Conservation (phyloP, 2,113 vertebrate genomes). For the Vicugna pacos region DNA sequence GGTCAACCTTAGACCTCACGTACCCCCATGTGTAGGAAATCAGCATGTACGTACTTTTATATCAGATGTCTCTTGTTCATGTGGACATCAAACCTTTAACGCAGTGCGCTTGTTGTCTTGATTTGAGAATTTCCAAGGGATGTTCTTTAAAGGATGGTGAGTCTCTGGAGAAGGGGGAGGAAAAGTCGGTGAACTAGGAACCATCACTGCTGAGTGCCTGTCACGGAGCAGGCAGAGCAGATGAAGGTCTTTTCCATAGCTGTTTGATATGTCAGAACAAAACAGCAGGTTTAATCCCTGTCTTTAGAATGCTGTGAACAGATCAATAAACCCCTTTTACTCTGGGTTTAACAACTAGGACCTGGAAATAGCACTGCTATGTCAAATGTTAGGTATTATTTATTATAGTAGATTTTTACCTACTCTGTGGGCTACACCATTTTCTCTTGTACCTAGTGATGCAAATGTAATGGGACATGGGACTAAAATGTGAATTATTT, state of each 20-base stretch:
- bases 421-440: not conserved
- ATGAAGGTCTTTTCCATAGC: not conserved
- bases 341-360: not conserved
- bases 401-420: not conserved
- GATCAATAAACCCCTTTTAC: slow-evolving; percentile 59
- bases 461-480: not conserved
- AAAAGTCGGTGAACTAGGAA: not conserved
- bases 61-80: not conserved
- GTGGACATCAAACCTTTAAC: not conserved
- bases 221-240: too few relatives aligned
- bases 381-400: slow-evolving; percentile 40
- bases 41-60: not conserved
- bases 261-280: slow-evolving; percentile 46
- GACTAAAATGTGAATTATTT: not conserved
- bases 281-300: slow-evolving; percentile 26
- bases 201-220: not conserved
- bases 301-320: slow-evolving; percentile 58
- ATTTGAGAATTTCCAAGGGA: not conserved
- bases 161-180: not conserved
- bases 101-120: not conserved
- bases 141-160: not conserved
- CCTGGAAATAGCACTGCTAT: not conserved
- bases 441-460: not conserved
- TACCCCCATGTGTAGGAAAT: not conserved
- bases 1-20: not conserved